Conservation (phyloP, 2,888 invertebrate species). For the Melieria picta region DNA sequence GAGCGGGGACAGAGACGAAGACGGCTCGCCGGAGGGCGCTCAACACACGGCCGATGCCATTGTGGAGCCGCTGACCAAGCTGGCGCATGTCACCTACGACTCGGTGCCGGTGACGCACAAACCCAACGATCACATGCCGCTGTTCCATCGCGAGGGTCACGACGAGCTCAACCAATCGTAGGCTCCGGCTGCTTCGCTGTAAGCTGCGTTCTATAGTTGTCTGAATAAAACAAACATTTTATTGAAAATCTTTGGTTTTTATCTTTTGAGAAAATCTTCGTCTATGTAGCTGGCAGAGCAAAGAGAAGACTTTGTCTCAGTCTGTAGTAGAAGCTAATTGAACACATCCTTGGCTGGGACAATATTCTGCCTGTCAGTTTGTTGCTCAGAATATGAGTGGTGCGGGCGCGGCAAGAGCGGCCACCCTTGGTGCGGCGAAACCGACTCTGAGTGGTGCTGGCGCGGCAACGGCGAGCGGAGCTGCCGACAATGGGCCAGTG, state of each 20-base stretch:
- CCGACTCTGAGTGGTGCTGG: constrained; percentile 29
- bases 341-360: constrained; percentile 34
- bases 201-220: neutral
- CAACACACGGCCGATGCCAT: constrained; percentile 52
- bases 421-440: constrained; percentile 19
- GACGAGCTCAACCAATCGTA: constrained; percentile 19
- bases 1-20: neutral
- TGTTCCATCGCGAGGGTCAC: constrained; percentile 55
- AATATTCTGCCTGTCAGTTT: constrained; percentile 36
- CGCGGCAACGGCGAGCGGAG: constrained; percentile 46
- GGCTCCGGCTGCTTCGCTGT: neutral
- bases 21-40: neutral
- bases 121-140: constrained; percentile 54
- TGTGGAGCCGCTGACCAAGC: constrained; percentile 54
- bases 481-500: constrained; percentile 23
- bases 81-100: constrained; percentile 56
- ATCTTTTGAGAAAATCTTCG: neutral
- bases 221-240: neutral
- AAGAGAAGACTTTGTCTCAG: constrained; percentile 3
- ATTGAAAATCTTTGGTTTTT: neutral
- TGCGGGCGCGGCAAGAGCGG: constrained; percentile 41
- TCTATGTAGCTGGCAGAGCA: neutral
- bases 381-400: constrained; percentile 37
- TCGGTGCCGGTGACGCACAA: constrained; percentile 54
- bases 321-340: constrained; percentile 22